Conservation (phyloP, 64 coral and sea anemone genomes). For the Porites lutea region DNA sequence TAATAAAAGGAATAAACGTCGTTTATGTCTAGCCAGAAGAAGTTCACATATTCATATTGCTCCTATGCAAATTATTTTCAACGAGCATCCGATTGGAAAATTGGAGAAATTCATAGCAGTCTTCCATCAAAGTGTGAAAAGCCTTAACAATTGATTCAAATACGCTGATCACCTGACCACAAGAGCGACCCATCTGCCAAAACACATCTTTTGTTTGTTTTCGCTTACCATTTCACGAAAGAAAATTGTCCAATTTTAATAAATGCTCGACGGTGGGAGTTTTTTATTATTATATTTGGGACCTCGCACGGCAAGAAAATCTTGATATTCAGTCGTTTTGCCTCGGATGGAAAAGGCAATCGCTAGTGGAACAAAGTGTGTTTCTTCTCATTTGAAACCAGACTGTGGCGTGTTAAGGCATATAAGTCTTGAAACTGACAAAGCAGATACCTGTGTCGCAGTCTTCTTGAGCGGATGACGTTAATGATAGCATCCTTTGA, state of each 20-base stretch:
- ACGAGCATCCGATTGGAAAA: background rate
- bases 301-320: background rate
- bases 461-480: too few species aligned
- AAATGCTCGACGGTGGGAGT: background rate
- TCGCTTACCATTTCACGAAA: background rate
- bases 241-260: constrained; percentile 9
- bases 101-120: background rate
- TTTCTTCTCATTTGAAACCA: too few species aligned
- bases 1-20: too few species aligned
- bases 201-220: background rate
- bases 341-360: background rate
- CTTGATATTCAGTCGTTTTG: background rate
- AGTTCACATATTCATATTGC: too few species aligned
- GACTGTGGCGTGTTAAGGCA: too few species aligned
- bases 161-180: background rate
- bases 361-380: background rate
- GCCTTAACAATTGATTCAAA: background rate
- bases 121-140: background rate
- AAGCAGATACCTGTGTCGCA: too few species aligned
- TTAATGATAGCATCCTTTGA: too few species aligned
- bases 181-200: constrained; percentile 1
- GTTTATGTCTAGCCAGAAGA: too few species aligned
- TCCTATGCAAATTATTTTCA: too few species aligned
- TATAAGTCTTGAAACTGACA: too few species aligned
- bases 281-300: background rate